Evolutionary conservation across 1,140 invertebrate species (phyloP), one percentile per base, ranked within the genome.

Genomic region (Papilio xuthus): DNA sequence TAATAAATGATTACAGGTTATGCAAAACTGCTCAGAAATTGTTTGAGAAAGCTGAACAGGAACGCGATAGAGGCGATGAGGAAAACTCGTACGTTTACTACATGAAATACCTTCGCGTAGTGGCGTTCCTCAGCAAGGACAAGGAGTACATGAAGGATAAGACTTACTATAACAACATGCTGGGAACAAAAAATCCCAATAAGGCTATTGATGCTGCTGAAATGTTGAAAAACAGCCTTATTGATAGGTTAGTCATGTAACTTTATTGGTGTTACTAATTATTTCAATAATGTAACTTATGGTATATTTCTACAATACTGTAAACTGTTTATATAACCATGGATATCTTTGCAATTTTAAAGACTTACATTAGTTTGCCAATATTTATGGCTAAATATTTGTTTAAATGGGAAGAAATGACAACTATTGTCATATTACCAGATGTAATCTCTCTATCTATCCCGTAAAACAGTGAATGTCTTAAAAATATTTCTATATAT

Each of bases 51-150:
- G 96, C 95, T 9, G 94, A 96, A 74, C 84, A 94, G 42, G 84
- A 90, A 60, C 91, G 90, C 20, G 85, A 89, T n/a, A 88, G 94
- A 28, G 95, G 95, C 6, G 96, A 97, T 83, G 95, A 97, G 83
- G 96, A 97, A 85, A 82, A 90, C 60, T 96, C 96, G 1, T 98
- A 96, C 83, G 94, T 97, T 32, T 92, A 94, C 47, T 96, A 95
- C 78, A 96, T 96, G 95, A 96, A 96, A 88, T 97, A 96, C 89
- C 92, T 97, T 26, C 94, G 95, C 50, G 88, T 96, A 15, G 86
- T 97, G 0, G 88, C 94, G 2, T 94, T 90, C 80, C 92, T 96
- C 73, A 95, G 93, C 79, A 95, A 92, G 13, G 94, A 94, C 75
- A 89, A 94, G 10, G 95, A 95, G 73, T 96, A 95, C 85, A 81